These are phyloP conservation scores for Pseudocheirus occidentalis DNA, from an alignment of 2,797 vertebrate species.

Conservation along the genomic window DNA sequence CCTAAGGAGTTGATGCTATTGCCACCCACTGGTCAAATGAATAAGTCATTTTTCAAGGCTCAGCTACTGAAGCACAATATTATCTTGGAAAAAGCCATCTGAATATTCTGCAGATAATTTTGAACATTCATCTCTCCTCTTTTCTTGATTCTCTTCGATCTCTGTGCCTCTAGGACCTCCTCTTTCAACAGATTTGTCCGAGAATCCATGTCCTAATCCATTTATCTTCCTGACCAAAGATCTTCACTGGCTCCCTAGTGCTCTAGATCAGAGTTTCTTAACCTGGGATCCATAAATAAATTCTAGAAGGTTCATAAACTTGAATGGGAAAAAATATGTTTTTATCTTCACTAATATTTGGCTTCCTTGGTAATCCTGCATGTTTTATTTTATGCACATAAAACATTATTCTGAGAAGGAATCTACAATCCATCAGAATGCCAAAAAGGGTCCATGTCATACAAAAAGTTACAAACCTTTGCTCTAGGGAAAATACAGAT, in stretches of 20 bases:
- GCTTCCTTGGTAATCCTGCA: background rate
- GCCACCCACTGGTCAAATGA: background rate
- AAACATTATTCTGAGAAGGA: background rate
- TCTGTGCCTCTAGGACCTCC: background rate
- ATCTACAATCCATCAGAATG: background rate
- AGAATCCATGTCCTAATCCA: background rate
- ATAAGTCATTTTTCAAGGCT: background rate
- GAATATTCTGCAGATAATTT: background rate
- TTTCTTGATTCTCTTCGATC: background rate
- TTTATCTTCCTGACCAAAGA: background rate
- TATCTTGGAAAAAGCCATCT: background rate
- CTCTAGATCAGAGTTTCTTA: background rate
- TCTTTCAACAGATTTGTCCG: background rate
- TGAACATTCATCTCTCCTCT: background rate
- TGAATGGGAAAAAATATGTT: background rate
- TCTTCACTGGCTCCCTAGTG: background rate
- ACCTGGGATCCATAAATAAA: background rate
- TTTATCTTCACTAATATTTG: background rate
- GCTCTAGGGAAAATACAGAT: background rate
- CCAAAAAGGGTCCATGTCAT: background rate
- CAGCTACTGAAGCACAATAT: too few relatives aligned
- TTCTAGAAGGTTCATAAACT: background rate
- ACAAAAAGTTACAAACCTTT: background rate
- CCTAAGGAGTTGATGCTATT: background rate
- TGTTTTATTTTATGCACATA: background rate